Base-by-base conservation (phyloP, 2,888 invertebrate species). In the Drosophila imparisetae region DNA sequence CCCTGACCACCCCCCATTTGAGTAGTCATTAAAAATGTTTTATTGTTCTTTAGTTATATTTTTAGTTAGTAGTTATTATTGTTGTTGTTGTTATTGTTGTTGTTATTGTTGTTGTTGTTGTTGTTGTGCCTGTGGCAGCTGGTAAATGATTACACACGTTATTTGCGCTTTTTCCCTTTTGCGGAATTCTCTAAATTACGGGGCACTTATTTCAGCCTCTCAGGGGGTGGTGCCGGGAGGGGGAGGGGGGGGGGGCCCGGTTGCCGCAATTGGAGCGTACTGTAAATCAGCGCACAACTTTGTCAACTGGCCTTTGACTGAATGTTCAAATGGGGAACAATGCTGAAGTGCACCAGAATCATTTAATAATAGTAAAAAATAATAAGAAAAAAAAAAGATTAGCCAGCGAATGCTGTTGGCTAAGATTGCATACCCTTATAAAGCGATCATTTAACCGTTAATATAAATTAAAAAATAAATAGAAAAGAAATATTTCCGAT, bases 11-110 rank as follows among this genome's bases (percentile, higher is more conserved):
- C 18, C 66, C 32, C 58, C 72, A 53, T 89, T 80, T 70, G 67
- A 74, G 72, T 77, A 83, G 78, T 80, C 89, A 83, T 89, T 89
- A 70, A 58, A 82, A 83, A 62, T 68, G 38, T 67, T 74, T 66
- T 68, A 83, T 89, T 83, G 80, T 83, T 72, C 62, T 42, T 29
- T 29, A 24, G 24, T 15, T 45, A 24, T 45, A 45, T 24, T 15
- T 45, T 24, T 15, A 15, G 24, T 45, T 45, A 45, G 45, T 24
- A 24, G 45, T 62, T 57, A 36, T n/a, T 27, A 1, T 29, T 49
- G 24, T 60, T 50, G n/a, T 38, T 50, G 21, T 61, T 52, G 42
- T 53, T 52, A 18, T 32, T 61, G 15, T 34, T 48, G 15, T 11
- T 36, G 4, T 10, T 30, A 10, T 30, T 30, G 10, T 1, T 4